These are phyloP conservation scores for Polyommatus icarus DNA, from an alignment of 2,888 invertebrate genomes.

Conservation along the genomic window DNA sequence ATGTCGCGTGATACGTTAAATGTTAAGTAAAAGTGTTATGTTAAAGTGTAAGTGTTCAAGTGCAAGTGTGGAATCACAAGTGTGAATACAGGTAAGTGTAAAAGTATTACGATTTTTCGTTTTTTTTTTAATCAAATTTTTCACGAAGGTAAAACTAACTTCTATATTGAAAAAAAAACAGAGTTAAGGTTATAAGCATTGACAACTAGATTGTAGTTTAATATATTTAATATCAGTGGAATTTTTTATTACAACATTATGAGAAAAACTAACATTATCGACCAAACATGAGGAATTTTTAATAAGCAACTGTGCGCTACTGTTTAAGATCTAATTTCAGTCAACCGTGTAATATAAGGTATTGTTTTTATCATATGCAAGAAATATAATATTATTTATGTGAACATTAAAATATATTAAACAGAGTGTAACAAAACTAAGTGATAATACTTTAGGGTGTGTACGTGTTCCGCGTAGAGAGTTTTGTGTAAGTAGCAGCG, in stretches of 20 bases:
- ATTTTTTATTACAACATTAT: background rate
- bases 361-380: no score
- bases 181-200: background rate
- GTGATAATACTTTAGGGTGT: no score
- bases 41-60: background rate
- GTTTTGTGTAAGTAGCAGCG: no score
- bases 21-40: background rate
- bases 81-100: background rate
- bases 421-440: no score
- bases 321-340: background rate
- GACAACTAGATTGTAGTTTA: background rate
- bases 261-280: background rate
- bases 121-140: background rate
- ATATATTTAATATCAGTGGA: background rate
- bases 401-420: no score
- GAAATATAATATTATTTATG: no score
- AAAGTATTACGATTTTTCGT: background rate
- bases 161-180: background rate
- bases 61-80: background rate
- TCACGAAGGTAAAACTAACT: background rate
- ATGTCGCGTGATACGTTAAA: background rate
- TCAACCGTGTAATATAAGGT: background rate
- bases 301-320: background rate
- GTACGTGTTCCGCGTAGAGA: no score
- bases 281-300: background rate